A percentile compares a stretch with the other conserved stretches of the same genome.
Conservation (phyloP, 2,888 invertebrate genomes). For the Dryadula phaetusa region DNA sequence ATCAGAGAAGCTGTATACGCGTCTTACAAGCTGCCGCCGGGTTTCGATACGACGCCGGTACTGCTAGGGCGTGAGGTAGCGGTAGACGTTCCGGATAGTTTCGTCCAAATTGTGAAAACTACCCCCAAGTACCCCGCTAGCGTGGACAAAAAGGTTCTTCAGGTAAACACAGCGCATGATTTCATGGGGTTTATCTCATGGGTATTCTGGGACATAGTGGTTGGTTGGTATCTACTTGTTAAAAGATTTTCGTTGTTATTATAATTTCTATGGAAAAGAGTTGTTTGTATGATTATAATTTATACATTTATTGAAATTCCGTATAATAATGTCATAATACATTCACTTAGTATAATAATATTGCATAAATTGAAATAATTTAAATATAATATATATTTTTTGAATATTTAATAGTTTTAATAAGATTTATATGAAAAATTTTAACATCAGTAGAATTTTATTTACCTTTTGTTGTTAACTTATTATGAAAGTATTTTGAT, state of each 20-base stretch:
- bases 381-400: no score
- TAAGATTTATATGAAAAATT: no score
- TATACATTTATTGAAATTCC: background rate
- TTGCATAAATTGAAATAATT: no score
- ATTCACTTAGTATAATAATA: no score
- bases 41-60: constrained; percentile 79
- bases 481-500: no score
- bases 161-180: constrained; percentile 70
- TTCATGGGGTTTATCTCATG: constrained; percentile 49
- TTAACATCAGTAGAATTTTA: no score
- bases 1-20: constrained; percentile 79
- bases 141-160: constrained; percentile 80
- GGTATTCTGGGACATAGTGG: constrained; percentile 40
- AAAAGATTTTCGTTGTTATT: constrained; percentile 9
- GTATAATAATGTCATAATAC: background rate
- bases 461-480: no score
- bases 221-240: constrained; percentile 12
- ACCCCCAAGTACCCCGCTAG: constrained; percentile 88
- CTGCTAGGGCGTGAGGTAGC: constrained; percentile 87
- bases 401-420: no score
- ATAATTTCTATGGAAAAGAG: background rate
- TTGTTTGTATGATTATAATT: no score
- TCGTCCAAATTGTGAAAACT: constrained; percentile 92
- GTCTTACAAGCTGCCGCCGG: constrained; percentile 76
- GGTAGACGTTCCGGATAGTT: constrained; percentile 95